Conservation (phyloP, 1,140 invertebrate species). For the Ostrea denselamellosa region DNA sequence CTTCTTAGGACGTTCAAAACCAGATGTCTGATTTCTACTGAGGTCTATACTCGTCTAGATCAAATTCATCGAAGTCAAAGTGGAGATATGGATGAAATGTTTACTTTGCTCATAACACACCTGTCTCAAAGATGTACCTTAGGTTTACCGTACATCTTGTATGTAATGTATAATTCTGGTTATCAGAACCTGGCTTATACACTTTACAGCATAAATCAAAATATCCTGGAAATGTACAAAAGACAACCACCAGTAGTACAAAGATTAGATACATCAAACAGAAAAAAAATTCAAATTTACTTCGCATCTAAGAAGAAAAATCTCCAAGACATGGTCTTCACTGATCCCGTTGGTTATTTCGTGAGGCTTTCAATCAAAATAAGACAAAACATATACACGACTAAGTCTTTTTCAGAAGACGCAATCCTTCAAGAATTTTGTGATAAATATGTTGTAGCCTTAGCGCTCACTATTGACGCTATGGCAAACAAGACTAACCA, state of each 20-base stretch:
- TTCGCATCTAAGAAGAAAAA: background rate
- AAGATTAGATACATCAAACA: background rate
- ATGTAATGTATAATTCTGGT: background rate
- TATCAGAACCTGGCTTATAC: background rate
- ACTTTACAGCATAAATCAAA: background rate
- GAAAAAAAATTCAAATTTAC: background rate
- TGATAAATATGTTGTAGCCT: background rate
- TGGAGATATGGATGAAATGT: background rate
- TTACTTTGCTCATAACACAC: background rate
- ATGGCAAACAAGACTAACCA: background rate
- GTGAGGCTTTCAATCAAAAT: background rate
- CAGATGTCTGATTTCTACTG: background rate
- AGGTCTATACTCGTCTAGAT: background rate
- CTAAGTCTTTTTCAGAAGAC: no score
- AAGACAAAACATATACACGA: background rate
- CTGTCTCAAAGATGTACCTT: background rate
- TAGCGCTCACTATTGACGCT: background rate
- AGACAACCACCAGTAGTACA: background rate
- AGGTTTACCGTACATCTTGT: background rate
- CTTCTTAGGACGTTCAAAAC: background rate
- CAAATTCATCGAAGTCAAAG: background rate
- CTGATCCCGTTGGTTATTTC: background rate
- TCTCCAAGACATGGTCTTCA: background rate
- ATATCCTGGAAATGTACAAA: background rate
- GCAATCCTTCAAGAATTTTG: background rate